Evolutionary conservation across 2,113 vertebrate genomes (phyloP).

Genomic region (Heptranchias perlo): DNA sequence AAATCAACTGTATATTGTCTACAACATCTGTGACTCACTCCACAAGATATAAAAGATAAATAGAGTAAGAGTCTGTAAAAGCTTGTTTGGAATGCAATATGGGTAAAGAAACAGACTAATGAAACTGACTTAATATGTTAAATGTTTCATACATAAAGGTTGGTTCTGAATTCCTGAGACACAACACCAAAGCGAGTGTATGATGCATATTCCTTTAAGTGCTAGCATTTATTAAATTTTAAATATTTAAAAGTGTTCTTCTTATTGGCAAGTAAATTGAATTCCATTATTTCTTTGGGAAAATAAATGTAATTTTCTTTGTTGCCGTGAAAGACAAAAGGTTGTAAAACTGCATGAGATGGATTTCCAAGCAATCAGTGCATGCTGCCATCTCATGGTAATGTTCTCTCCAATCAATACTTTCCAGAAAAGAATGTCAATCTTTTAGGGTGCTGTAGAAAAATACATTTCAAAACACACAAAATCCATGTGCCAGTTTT

Average conservation of each 20-base stretch:
- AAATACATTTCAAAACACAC: background rate
- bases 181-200: background rate
- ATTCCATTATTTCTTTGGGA: conserved; percentile 28
- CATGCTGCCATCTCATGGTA: conserved; percentile 31
- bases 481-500: too few relatives aligned
- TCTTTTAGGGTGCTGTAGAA: background rate
- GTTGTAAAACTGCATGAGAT: background rate
- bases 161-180: background rate
- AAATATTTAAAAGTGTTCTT: conserved; percentile 29
- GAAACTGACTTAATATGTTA: conserved; percentile 13
- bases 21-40: background rate
- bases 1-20: conserved; percentile 22
- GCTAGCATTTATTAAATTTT: conserved; percentile 26
- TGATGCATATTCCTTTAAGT: conserved; percentile 29
- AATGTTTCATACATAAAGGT: conserved; percentile 7
- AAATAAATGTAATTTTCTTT: conserved; percentile 26
- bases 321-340: background rate
- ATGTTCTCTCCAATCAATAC: background rate
- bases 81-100: conserved; percentile 9
- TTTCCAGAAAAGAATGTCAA: background rate
- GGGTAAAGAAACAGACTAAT: background rate
- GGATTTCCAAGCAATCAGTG: background rate
- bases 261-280: background rate
- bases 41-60: conserved; percentile 10
- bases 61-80: background rate